Evolutionary conservation across 1,140 invertebrate species (phyloP).

Genomic region (Phocides pigmalion): DNA sequence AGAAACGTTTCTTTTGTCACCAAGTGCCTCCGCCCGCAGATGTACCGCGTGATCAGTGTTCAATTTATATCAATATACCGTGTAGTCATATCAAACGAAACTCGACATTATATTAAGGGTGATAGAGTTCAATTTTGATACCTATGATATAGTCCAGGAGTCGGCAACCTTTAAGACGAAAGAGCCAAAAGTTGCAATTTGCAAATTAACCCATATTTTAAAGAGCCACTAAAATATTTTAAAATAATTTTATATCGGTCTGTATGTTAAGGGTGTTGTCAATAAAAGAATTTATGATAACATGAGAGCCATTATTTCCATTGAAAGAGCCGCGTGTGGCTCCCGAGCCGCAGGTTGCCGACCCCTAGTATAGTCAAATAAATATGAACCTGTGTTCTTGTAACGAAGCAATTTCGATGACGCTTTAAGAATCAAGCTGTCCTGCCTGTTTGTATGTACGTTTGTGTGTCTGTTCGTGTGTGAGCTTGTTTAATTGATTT

Average conservation of each 20-base stretch:
- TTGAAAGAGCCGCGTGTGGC: too few relatives aligned
- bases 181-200: too few relatives aligned
- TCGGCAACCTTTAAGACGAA: too few relatives aligned
- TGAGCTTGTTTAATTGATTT: slow-evolving; percentile 29
- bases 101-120: slow-evolving; percentile 50
- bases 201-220: too few relatives aligned
- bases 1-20: slow-evolving; percentile 39
- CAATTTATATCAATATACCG: slow-evolving; percentile 64
- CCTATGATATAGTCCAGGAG: too few relatives aligned
- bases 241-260: too few relatives aligned
- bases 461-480: slow-evolving; percentile 13
- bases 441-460: slow-evolving; percentile 25
- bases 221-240: too few relatives aligned
- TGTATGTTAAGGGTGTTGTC: too few relatives aligned
- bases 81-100: slow-evolving; percentile 68
- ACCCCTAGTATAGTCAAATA: slow-evolving; percentile 39
- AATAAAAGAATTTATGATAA: too few relatives aligned
- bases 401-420: slow-evolving; percentile 42
- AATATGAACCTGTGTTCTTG: slow-evolving; percentile 47
- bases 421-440: slow-evolving; percentile 65
- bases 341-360: too few relatives aligned
- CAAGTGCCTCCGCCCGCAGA: slow-evolving; percentile 65
- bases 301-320: too few relatives aligned
- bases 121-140: slow-evolving; percentile 55
- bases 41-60: slow-evolving; percentile 59